Evolutionary conservation across 2,113 vertebrate species (phyloP).

Genomic region (Ivindomyrus marchei): DNA sequence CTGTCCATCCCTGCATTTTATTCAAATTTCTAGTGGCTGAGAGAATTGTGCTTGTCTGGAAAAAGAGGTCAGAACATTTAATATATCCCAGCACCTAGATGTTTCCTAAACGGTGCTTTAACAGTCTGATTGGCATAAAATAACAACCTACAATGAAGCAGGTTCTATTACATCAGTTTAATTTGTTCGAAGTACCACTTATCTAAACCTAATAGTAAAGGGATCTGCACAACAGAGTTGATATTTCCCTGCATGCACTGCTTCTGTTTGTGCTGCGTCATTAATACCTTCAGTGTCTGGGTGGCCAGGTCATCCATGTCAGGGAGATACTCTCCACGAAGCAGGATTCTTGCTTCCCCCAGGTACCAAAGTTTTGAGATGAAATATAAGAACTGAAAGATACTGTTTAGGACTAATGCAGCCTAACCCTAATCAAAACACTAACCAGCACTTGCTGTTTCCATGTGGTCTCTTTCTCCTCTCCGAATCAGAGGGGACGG

Average conservation of each 20-base stretch:
- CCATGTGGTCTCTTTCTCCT: neutral
- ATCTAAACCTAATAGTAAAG: neutral
- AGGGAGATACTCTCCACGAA: neutral
- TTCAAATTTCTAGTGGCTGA: neutral
- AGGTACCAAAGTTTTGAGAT: neutral
- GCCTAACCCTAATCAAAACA: neutral
- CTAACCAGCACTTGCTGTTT: neutral
- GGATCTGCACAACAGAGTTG: neutral
- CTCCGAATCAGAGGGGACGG: neutral
- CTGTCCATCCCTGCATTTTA: neutral
- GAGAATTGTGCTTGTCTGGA: neutral
- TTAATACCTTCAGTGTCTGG: neutral
- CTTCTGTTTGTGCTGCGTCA: neutral
- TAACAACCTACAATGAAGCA: neutral
- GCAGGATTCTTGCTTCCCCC: neutral
- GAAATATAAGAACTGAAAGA: neutral
- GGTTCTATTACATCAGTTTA: neutral
- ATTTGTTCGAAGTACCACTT: neutral
- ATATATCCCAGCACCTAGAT: neutral
- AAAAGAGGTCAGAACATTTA: neutral
- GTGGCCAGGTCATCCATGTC: neutral
- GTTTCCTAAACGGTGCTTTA: neutral
- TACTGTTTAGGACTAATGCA: neutral
- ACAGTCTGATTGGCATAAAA: neutral
- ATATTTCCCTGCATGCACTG: neutral